Conservation (phyloP, 2,888 invertebrate species). For the Lapara coniferarum region DNA sequence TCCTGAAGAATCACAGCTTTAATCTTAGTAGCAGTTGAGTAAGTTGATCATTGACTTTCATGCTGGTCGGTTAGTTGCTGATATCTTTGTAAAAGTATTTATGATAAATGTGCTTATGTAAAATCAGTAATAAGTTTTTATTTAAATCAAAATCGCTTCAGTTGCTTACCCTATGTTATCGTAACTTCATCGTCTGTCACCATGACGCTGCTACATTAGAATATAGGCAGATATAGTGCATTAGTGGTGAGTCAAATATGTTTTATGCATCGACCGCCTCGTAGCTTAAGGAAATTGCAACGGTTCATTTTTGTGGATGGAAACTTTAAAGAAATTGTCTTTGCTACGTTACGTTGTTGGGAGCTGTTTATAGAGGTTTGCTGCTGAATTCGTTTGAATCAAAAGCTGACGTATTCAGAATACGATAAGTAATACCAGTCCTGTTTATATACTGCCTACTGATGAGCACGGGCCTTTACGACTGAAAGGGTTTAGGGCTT, state of each 20-base stretch:
- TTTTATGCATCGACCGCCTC: constrained; percentile 53
- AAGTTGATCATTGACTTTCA: no score
- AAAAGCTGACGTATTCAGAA: neutral
- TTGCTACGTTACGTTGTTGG: neutral
- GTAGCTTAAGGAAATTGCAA: constrained; percentile 54
- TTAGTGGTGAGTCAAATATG: constrained; percentile 52
- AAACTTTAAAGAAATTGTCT: constrained; percentile 11
- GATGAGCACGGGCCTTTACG: no score
- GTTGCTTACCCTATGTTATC: constrained; percentile 8
- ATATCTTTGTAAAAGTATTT: no score
- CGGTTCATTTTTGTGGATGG: constrained; percentile 38
- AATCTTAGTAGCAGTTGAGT: no score
- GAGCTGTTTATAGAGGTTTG: neutral
- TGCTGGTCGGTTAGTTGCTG: no score
- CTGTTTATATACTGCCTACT: no score
- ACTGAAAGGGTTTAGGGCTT: no score
- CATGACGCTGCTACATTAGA: constrained; percentile 45
- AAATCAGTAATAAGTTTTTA: neutral
- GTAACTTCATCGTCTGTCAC: constrained; percentile 35
- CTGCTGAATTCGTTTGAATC: neutral
- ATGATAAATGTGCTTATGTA: no score
- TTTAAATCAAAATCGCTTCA: neutral
- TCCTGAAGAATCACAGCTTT: no score
- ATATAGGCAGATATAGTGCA: constrained; percentile 51
- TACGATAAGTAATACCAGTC: no score